phyloP scores from a whole-genome alignment of 2,113 vertebrate species.

The Albula goreensis region DNA sequence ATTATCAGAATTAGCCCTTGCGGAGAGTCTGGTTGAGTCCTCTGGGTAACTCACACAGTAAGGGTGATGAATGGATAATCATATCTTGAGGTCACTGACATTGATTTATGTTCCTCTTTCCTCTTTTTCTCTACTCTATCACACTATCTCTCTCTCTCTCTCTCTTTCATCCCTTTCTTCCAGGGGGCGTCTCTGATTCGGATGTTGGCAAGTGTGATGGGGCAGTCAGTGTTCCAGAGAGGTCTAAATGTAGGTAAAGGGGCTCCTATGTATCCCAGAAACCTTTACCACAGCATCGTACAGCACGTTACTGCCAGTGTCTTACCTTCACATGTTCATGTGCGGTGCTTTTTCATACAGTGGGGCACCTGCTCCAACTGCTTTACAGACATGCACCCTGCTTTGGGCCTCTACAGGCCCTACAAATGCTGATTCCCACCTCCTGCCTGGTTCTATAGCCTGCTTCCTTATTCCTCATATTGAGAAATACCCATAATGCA shows the following conservation, averaged over 20 bases:
- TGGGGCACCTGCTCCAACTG: no score
- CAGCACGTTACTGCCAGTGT: background rate
- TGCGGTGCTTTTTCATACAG: background rate
- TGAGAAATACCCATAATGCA: background rate
- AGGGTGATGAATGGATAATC: no score
- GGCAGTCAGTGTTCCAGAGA: slow-evolving; percentile 88
- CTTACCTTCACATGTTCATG: background rate
- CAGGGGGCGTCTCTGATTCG: slow-evolving; percentile 96
- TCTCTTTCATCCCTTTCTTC: slow-evolving; percentile 12
- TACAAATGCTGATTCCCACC: no score
- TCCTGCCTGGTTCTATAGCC: background rate
- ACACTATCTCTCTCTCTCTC: slow-evolving; percentile 30
- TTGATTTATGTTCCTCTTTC: no score
- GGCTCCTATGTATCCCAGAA: background rate
- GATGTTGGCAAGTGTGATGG: slow-evolving; percentile 98
- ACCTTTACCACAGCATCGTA: no score
- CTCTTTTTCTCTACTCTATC: slow-evolving; percentile 5
- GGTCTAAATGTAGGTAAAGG: slow-evolving; percentile 88
- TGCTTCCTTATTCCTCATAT: background rate
- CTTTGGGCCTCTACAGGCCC: no score
- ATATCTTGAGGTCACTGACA: no score
- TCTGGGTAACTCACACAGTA: no score
- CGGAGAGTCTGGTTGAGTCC: no score
- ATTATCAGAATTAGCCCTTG: no score
- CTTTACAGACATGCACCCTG: no score